A percentile compares a stretch with the other conserved stretches of the same genome.
Conservation (phyloP, 2,888 invertebrate genomes). For the Thymelicus lineola region DNA sequence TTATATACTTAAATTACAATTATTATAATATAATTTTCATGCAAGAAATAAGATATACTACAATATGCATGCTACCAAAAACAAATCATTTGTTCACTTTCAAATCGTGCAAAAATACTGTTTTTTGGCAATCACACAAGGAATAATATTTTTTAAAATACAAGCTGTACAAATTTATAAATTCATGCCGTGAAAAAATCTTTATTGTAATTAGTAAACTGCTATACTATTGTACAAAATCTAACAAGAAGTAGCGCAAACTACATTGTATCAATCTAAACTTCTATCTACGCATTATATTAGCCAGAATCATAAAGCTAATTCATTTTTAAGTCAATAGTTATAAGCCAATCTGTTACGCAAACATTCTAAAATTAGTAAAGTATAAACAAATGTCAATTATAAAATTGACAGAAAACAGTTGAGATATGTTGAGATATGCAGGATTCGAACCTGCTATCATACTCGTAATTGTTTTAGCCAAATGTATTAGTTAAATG, state of each 20-base stretch:
- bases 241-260: constrained; percentile 11
- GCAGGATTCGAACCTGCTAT: constrained; percentile 16
- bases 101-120: constrained; percentile 60
- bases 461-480: too few species aligned
- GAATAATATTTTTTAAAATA: constrained; percentile 36
- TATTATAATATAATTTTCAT: constrained; percentile 73
- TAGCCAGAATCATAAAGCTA: constrained; percentile 1
- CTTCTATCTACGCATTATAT: background rate
- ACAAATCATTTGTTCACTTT: constrained; percentile 38
- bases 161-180: constrained; percentile 41
- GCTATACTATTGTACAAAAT: background rate
- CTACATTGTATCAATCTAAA: background rate
- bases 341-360: constrained; percentile 7
- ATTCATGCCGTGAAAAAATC: constrained; percentile 17
- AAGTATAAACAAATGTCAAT: background rate
- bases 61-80: constrained; percentile 71
- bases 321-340: background rate
- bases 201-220: constrained; percentile 12
- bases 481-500: too few species aligned
- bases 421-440: background rate
- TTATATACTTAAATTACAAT: constrained; percentile 59
- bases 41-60: constrained; percentile 79
- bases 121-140: constrained; percentile 40
- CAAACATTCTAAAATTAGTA: background rate
- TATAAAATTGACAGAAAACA: background rate